These are phyloP conservation scores for Heteromurus nitidus DNA, from an alignment of 2,888 invertebrate genomes.

Conservation along the genomic window DNA sequence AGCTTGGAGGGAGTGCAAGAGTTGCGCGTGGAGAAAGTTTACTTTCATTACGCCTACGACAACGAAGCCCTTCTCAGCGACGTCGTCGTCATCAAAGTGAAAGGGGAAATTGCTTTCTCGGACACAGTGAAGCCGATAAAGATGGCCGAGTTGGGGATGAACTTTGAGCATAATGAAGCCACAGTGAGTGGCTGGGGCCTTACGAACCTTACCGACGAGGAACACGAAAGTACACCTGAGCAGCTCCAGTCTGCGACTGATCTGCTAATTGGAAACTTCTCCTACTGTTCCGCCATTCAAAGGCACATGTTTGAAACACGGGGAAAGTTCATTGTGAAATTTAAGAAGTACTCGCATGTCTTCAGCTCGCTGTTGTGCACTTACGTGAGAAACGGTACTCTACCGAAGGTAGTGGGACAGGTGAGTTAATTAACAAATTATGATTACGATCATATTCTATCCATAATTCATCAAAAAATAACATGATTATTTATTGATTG, in stretches of 20 bases:
- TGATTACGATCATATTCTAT: too few relatives aligned
- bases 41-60: constrained; percentile 57
- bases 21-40: constrained; percentile 48
- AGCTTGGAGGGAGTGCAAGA: constrained; percentile 33
- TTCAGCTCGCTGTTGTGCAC: constrained; percentile 65
- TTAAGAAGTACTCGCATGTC: constrained; percentile 60
- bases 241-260: constrained; percentile 51
- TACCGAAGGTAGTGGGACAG: constrained; percentile 42
- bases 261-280: constrained; percentile 61
- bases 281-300: too few relatives aligned
- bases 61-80: constrained; percentile 27
- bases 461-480: not conserved
- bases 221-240: constrained; percentile 21
- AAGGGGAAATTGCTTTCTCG: constrained; percentile 49
- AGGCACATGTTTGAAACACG: constrained; percentile 17
- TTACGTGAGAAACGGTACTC: constrained; percentile 14
- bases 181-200: constrained; percentile 62
- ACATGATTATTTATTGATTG: too few relatives aligned
- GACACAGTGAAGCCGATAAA: constrained; percentile 34
- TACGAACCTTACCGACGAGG: constrained; percentile 52
- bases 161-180: constrained; percentile 19
- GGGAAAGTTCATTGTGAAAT: too few relatives aligned
- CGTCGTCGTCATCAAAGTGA: constrained; percentile 41
- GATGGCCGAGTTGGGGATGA: constrained; percentile 26
- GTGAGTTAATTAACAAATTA: constrained; percentile 12